Base-by-base conservation (phyloP, 2,797 vertebrate species). In the Leuciscus waleckii region DNA sequence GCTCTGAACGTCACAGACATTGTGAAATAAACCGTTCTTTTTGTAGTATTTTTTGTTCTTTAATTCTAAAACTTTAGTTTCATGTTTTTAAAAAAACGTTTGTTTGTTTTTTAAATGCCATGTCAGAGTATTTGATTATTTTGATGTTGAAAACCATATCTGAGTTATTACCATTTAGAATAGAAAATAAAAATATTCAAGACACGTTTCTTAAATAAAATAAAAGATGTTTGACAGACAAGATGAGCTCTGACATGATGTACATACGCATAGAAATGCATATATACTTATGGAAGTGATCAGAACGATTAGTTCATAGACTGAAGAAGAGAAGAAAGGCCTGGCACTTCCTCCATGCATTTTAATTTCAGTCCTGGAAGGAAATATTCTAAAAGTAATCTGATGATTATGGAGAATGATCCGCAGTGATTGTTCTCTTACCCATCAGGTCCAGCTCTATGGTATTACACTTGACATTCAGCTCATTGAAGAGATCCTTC, bases 391-490 rank as follows among this genome's bases (percentile, higher is more conserved):
- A 37, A 71, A 58, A 46, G 43, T 46, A 14, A 46, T 46, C 10
- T 41, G 41, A 58, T 23, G 3, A 58, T 51, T 49, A 75, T 16
- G 61, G 6, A 74, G 21, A 70, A 63, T 11, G 32, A 70, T 23
- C 37, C 8, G n/a, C n/a, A 3, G 37, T 35, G 41, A 7, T 63
- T 81, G 90, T 35, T 35, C 37, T 74, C 96, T 97, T 93, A 99
- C 98, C 97, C 1, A 95, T 93, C 71, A 96, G 91, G 92, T 99
- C 98, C 88, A 99, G 91, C 87, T 99, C 98, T 93, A 98, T 82
- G 76, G 94, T 92, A 1, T 95, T 95, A 82, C 90, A 97, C 7
- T 95, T 94, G 46, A 97, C 94, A 35, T 92, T 94, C 88, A 99
- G 82, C 65, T 97, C 95, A 58, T 87, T 92, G 92, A 99, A 99